Conservation (phyloP, 2,797 vertebrate species). For the Pipistrellus pipistrellus region DNA sequence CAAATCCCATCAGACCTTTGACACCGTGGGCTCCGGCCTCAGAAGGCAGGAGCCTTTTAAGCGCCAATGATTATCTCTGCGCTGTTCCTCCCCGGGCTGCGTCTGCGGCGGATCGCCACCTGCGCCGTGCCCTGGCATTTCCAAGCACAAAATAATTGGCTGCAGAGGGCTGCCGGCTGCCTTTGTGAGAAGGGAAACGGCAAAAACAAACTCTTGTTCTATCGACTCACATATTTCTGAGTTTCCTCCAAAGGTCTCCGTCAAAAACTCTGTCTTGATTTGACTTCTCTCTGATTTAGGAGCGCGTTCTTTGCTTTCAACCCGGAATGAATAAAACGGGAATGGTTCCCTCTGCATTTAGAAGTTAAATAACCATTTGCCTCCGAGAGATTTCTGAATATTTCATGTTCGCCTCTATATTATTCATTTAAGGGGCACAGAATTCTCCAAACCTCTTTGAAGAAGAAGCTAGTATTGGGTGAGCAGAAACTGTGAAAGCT, state of each 20-base stretch:
- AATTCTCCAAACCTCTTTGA: conserved; percentile 48
- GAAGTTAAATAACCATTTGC: conserved; percentile 17
- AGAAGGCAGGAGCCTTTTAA: conserved; percentile 64
- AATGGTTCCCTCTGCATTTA: not conserved
- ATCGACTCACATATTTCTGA: not conserved
- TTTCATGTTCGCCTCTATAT: conserved; percentile 35
- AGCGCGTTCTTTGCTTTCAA: conserved; percentile 1
- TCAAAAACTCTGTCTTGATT: conserved; percentile 36
- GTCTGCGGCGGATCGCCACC: conserved; percentile 57
- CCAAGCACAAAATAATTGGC: conserved; percentile 70
- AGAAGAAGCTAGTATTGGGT: not conserved
- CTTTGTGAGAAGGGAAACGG: conserved; percentile 45
- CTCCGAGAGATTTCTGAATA: not conserved
- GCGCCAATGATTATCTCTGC: not conserved
- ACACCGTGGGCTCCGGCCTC: conserved; percentile 30
- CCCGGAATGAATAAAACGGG: not conserved
- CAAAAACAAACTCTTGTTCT: conserved; percentile 55
- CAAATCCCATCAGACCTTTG: conserved; percentile 42
- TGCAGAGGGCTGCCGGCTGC: conserved; percentile 8
- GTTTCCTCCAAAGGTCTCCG: too few species aligned
- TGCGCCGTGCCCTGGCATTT: conserved; percentile 64
- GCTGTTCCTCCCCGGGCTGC: not conserved
- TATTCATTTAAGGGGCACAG: conserved; percentile 4
- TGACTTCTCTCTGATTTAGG: not conserved
- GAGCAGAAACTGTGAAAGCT: not conserved